A percentile compares a stretch with the other conserved stretches of the same genome.
Evolutionary conservation across 2,888 invertebrate species (phyloP).

Genomic region (Epirrita christyi): DNA sequence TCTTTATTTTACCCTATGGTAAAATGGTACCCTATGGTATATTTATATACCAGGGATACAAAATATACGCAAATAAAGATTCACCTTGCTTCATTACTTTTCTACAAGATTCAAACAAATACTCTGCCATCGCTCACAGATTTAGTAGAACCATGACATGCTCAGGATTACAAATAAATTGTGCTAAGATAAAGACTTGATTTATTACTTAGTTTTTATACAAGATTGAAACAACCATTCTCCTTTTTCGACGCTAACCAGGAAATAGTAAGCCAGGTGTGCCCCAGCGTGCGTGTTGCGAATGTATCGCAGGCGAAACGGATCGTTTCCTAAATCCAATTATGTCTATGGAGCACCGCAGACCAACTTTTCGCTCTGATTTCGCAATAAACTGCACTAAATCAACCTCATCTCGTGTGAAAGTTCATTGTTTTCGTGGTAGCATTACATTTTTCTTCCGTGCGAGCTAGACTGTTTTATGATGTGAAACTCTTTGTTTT

Average conservation of each 20-base stretch:
- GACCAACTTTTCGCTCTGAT: slow-evolving; percentile 69
- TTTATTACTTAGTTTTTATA: slow-evolving; percentile 20
- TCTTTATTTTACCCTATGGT: too few species aligned
- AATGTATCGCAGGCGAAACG: slow-evolving; percentile 63
- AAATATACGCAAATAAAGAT: too few species aligned
- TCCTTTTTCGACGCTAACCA: slow-evolving; percentile 37
- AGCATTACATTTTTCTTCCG: slow-evolving; percentile 35
- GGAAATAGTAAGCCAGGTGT: slow-evolving; percentile 40
- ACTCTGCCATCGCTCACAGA: not conserved
- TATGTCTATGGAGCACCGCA: slow-evolving; percentile 59
- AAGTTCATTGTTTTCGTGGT: slow-evolving; percentile 80
- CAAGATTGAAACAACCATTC: slow-evolving; percentile 32
- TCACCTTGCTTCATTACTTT: too few species aligned
- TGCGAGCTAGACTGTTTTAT: slow-evolving; percentile 24
- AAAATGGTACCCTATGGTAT: too few species aligned
- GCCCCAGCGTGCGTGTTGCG: slow-evolving; percentile 58
- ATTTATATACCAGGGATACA: too few species aligned
- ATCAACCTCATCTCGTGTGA: slow-evolving; percentile 72
- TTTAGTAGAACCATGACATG: not conserved
- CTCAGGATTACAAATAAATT: slow-evolving; percentile 5
- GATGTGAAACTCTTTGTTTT: slow-evolving; percentile 28
- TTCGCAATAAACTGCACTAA: slow-evolving; percentile 69
- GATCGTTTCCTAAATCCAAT: slow-evolving; percentile 82
- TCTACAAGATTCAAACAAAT: not conserved
- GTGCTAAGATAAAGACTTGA: slow-evolving; percentile 5